phyloP scores from a whole-genome alignment of 1,140 invertebrate genomes.

The Popillia japonica region DNA sequence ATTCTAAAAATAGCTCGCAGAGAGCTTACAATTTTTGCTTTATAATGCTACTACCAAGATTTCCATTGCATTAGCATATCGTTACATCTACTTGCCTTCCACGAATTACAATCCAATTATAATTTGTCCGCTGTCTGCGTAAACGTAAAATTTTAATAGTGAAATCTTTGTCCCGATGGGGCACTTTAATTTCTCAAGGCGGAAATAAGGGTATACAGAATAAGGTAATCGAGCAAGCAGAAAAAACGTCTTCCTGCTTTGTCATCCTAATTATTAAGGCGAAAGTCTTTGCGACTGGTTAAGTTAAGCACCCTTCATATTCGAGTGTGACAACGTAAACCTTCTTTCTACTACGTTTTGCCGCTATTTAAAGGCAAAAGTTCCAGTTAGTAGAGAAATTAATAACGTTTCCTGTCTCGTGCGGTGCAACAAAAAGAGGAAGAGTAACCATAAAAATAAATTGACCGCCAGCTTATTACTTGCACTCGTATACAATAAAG shows the following conservation, averaged over 20 bases:
- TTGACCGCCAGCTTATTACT: constrained; percentile 28
- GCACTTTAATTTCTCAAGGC: not conserved
- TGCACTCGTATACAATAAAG: constrained; percentile 11
- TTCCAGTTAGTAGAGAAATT: not conserved
- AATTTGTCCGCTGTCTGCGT: not conserved
- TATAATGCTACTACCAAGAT: not conserved
- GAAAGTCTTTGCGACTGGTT: not conserved
- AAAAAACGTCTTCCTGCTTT: not conserved
- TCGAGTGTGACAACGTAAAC: not conserved
- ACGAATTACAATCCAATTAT: constrained; percentile 15
- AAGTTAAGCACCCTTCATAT: not conserved
- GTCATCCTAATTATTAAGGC: not conserved
- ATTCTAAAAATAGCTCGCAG: not conserved
- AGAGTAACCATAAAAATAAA: constrained; percentile 9
- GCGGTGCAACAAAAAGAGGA: not conserved
- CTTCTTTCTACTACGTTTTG: not conserved
- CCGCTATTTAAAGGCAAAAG: not conserved
- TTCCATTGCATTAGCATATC: constrained; percentile 26
- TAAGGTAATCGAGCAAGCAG: not conserved
- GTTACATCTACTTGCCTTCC: not conserved
- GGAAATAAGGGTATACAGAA: constrained; percentile 6
- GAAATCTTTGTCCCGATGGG: not conserved
- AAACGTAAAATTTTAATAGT: constrained; percentile 12
- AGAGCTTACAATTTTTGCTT: not conserved
- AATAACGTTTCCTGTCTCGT: constrained; percentile 18